Base-by-base conservation (phyloP, 2,113 vertebrate species). In the Epinephelus cyanopodus region DNA sequence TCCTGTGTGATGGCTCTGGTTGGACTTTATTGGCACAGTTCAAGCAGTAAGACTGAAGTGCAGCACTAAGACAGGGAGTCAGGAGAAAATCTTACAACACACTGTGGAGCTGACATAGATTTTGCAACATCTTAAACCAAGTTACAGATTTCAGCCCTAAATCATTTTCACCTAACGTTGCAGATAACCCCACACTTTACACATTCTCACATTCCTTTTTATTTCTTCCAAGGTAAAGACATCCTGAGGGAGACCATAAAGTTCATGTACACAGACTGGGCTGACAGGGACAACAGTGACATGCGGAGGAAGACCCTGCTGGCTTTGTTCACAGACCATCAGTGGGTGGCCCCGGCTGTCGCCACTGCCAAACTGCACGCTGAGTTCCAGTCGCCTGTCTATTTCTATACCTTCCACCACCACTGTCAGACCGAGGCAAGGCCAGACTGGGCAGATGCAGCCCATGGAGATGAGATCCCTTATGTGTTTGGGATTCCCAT, bases 181-280 rank as follows among this genome's bases (percentile, higher is more conserved):
- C 6, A 60, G 42, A 27, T 48, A 18, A 58, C 2, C n/a, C 50
- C 5, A 0, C n/a, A 5, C 0, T n/a, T 21, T 14, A 4, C 14
- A 6, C 21, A 62, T 71, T 33, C 78, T 89, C 79, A 90, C 14
- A 5, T 63, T 48, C 4, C 15, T 14, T 65, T 88, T 65, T 67
- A 18, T 88, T 87, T 85, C 42, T 83, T 83, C 52, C 67, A 80
- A 96, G 95, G 93, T 92, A 98, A 98, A 93, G 97, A 98, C 62
- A 97, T 98, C 90, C 92, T 99, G 1, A 90, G 98, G 13, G 98
- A 99, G 82, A 99, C 98, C 91, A 99, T 99, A 87, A 99, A 99
- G 93, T 99, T 99, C 90, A 99, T 99, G 98, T 99, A 99, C 94
- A 99, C 98, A 0, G 98, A 99, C 90, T 99, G 98, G 98, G 98